Base-by-base conservation (phyloP, 2,797 vertebrate genomes). In the Neosalanx taihuensis region DNA sequence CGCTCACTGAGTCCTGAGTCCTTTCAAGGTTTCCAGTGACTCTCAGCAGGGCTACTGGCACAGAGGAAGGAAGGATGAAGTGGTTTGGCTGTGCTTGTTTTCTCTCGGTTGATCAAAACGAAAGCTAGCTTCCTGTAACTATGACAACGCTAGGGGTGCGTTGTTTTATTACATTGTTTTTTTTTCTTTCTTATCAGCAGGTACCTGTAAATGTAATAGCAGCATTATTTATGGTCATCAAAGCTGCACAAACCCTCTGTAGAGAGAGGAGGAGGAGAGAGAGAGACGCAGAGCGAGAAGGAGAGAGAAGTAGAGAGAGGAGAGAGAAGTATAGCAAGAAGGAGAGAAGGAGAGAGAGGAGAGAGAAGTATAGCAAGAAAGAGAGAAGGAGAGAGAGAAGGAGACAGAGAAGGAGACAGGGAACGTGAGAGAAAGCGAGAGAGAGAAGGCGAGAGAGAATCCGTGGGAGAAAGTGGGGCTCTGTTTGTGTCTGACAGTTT, bases 401-500 rank as follows among this genome's bases (percentile, higher is more conserved):
- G 51, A 75, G 73, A 71, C 6, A 70, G 30, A 58, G 1, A 23
- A 20, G 41, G 49, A n/a, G 13, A 31, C 23, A 26, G 23, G 33
- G 15, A 17, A 5, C 15, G 6, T 26, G 26, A 17, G 23, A 26
- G 60, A 20, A 15, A 12, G 31, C 6, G 31, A 12, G 23, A 30
- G 13, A 18, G 26, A n/a, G 6, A 66, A 10, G 31, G 3, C 51
- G 30, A 84, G 69, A 91, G 89, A 84, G 84, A 91, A 91, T 91
- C 91, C 89, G 90, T 88, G 91, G 92, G 88, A 83, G 84, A 81
- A 78, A 72, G 82, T 86, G 84, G 85, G 82, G 78, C 84, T 85
- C 87, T 81, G 70, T 84, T 70, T 84, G 71, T 88, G 69, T 87
- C 78, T 80, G 73, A 84, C 20, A 89, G 81, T 92, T 93, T 93